Percentiles rank a stretch among this genome's conserved stretches.
Conservation (phyloP, 2,113 vertebrate genomes). For the Camelus bactrianus region DNA sequence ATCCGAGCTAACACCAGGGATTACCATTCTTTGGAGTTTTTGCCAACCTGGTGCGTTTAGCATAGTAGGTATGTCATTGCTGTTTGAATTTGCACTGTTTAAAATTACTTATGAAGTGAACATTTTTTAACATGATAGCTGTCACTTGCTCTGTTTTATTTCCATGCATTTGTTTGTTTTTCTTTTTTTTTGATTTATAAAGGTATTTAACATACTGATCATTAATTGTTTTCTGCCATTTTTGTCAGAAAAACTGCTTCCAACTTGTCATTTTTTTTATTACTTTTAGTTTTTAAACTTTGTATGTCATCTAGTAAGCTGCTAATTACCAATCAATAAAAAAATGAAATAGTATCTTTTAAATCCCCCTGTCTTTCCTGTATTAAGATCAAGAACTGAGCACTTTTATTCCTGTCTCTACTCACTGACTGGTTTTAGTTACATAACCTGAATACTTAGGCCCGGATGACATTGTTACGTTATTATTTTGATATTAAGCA, state of each 20-base stretch:
- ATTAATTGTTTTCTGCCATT: background rate
- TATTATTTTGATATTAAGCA: background rate
- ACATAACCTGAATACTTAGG: background rate
- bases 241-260: background rate
- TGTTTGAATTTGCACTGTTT: constrained; percentile 54
- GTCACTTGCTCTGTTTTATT: constrained; percentile 21
- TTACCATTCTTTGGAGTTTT: constrained; percentile 60
- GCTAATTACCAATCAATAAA: background rate
- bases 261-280: background rate
- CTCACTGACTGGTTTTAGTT: background rate
- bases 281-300: background rate
- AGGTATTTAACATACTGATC: background rate
- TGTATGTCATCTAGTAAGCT: background rate
- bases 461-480: background rate
- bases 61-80: background rate
- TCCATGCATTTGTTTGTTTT: background rate
- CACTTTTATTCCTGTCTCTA: background rate
- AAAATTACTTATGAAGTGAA: background rate
- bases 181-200: background rate
- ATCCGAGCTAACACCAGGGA: background rate
- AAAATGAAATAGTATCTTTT: background rate
- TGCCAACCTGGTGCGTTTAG: constrained; percentile 3
- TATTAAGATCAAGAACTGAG: background rate
- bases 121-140: background rate
- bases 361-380: background rate